Conservation (phyloP, 2,888 invertebrate species). For the Amiota mariae region DNA sequence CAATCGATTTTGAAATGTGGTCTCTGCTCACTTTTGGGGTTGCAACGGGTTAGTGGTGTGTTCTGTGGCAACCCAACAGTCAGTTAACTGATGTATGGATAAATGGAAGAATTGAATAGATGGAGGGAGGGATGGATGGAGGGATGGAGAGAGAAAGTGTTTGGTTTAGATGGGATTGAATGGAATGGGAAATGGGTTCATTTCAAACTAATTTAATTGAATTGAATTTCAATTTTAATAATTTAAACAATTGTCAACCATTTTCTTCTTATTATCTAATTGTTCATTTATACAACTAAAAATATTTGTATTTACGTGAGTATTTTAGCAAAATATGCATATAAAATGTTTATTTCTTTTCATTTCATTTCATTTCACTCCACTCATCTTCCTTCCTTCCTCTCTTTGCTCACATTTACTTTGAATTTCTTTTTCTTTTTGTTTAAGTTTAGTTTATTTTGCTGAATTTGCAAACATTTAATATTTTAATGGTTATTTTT, state of each 20-base stretch:
- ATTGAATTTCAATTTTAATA: constrained; percentile 26
- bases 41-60: not conserved
- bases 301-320: not conserved
- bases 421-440: not conserved
- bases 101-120: not conserved
- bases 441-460: not conserved
- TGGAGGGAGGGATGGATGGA: not conserved
- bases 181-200: too few species aligned
- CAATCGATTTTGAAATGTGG: constrained; percentile 28
- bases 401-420: not conserved
- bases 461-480: constrained; percentile 5
- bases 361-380: not conserved
- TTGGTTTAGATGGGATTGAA: not conserved
- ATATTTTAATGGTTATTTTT: constrained; percentile 10
- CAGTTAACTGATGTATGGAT: not conserved
- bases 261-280: constrained; percentile 8
- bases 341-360: too few species aligned
- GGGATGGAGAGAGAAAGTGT: too few species aligned
- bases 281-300: not conserved
- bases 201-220: constrained; percentile 2
- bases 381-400: too few species aligned
- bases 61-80: not conserved
- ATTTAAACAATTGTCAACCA: constrained; percentile 23
- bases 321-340: constrained; percentile 14
- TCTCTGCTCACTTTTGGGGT: not conserved